Conservation (phyloP, 2,113 vertebrate genomes). For the Hirundichthys speculiger region DNA sequence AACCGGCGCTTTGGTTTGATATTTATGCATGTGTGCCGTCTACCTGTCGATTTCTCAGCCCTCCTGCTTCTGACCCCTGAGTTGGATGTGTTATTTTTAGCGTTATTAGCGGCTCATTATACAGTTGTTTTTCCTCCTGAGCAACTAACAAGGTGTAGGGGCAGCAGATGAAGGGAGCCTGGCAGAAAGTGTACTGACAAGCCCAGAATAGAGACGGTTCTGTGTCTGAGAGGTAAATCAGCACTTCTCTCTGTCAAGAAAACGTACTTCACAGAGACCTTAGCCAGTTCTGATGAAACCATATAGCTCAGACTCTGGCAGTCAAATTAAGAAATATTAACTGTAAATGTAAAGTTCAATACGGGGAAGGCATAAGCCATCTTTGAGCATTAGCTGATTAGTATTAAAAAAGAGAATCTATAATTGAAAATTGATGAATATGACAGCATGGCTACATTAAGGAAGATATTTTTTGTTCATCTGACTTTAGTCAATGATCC, state of each 20-base stretch:
- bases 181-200: conserved; percentile 48
- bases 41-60: conserved; percentile 33
- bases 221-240: conserved; percentile 35
- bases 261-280: background rate
- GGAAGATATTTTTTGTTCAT: conserved; percentile 28
- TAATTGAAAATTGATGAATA: conserved; percentile 58
- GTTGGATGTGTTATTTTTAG: conserved; percentile 58
- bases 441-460: conserved; percentile 23
- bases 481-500: conserved; percentile 44
- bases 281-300: background rate
- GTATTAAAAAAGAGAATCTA: conserved; percentile 40
- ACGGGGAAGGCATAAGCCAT: too few relatives aligned
- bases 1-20: background rate
- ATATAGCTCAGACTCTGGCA: background rate
- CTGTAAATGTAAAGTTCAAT: too few relatives aligned
- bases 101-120: conserved; percentile 58
- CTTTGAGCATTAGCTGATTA: background rate
- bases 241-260: conserved; percentile 37
- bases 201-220: conserved; percentile 14
- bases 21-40: conserved; percentile 13
- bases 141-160: conserved; percentile 61
- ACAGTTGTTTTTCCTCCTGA: conserved; percentile 39
- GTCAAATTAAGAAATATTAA: too few relatives aligned
- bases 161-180: conserved; percentile 53
- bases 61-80: conserved; percentile 43